A percentile compares a stretch with the other conserved stretches of the same genome.
Conservation (phyloP, 2,113 vertebrate genomes). For the Orthonyx spaldingii region DNA sequence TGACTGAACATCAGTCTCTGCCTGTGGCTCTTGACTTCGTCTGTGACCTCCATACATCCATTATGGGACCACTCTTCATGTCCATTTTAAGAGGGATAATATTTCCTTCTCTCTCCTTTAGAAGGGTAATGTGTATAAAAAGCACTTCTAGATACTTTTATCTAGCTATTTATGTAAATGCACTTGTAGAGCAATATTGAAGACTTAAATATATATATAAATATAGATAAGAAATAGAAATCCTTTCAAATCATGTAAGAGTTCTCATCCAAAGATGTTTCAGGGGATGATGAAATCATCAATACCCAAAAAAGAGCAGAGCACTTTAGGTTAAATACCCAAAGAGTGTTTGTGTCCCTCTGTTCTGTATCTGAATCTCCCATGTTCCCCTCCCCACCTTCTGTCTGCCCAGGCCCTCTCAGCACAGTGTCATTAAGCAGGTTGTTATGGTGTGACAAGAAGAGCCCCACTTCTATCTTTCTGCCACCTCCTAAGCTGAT, state of each 20-base stretch:
- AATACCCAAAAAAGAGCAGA: background rate
- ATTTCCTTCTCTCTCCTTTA: background rate
- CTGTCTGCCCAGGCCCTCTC: background rate
- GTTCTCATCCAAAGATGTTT: background rate
- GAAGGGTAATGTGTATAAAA: background rate
- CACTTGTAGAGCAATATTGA: background rate
- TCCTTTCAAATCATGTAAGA: background rate
- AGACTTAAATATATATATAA: background rate
- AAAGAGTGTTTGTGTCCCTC: background rate
- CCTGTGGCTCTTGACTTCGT: background rate
- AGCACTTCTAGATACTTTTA: background rate
- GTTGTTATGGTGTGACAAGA: fast-evolving
- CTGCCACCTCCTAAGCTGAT: background rate
- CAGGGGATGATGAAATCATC: background rate
- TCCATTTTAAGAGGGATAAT: background rate
- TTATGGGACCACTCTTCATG: background rate
- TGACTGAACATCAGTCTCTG: background rate
- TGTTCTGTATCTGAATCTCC: background rate
- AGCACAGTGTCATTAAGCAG: background rate
- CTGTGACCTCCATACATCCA: background rate
- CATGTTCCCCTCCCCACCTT: background rate
- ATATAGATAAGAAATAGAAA: background rate
- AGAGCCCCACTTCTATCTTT: background rate
- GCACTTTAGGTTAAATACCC: background rate
- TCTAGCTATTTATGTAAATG: background rate